Evolutionary conservation across 2,888 invertebrate species (phyloP).

Genomic region (Caenorhabditis doughertyi): DNA sequence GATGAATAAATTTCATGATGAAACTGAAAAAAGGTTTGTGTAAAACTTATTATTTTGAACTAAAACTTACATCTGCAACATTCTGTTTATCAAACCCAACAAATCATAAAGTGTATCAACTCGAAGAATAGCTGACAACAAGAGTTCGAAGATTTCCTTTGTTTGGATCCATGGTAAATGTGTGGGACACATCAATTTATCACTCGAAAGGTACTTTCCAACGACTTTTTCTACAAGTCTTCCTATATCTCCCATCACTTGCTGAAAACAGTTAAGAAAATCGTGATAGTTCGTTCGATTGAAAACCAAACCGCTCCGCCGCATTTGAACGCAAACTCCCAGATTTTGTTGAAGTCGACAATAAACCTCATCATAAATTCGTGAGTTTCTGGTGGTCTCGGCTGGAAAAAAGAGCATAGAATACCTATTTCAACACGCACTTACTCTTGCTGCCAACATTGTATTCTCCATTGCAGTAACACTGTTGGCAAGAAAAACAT

Average conservation of each 20-base stretch:
- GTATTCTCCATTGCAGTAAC: slow-evolving; percentile 21
- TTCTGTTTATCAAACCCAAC: slow-evolving; percentile 14
- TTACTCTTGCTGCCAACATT: slow-evolving; percentile 21
- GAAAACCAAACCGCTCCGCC: neutral
- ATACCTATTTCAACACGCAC: neutral
- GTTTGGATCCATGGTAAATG: slow-evolving; percentile 51
- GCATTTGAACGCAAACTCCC: neutral
- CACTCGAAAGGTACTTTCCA: slow-evolving; percentile 21
- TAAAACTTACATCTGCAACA: slow-evolving; percentile 13
- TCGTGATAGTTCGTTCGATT: too few relatives aligned
- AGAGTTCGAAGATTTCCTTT: slow-evolving; percentile 15
- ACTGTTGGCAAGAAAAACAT: slow-evolving; percentile 23
- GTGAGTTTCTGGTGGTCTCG: slow-evolving; percentile 36
- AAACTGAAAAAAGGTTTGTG: slow-evolving; percentile 14
- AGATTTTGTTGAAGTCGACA: slow-evolving; percentile 30
- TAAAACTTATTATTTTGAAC: neutral
- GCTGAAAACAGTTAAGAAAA: slow-evolving; percentile 9
- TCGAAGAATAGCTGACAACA: slow-evolving; percentile 6
- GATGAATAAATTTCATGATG: neutral
- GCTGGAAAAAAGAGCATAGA: slow-evolving; percentile 8
- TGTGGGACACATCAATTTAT: slow-evolving; percentile 20
- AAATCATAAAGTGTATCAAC: slow-evolving; percentile 19
- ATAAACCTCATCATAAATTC: slow-evolving; percentile 23
- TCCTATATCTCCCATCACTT: neutral
- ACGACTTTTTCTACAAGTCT: slow-evolving; percentile 16